phyloP scores from a whole-genome alignment of 1,140 invertebrate species.

The Brachionus plicatilis region DNA sequence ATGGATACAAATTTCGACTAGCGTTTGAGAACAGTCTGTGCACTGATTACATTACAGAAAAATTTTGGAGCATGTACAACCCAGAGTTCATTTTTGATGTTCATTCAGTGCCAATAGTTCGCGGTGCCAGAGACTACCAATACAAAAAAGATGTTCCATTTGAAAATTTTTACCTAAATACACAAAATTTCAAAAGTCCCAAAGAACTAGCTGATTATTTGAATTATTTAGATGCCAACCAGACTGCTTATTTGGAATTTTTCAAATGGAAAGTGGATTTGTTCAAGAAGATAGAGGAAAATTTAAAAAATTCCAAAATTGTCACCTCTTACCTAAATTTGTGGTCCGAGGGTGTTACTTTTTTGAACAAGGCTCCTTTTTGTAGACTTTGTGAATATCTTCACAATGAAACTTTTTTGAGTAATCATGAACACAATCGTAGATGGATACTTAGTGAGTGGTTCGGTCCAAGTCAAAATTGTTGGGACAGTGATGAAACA shows the following conservation, averaged over 20 bases:
- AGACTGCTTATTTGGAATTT: constrained; percentile 26
- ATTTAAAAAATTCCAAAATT: background rate
- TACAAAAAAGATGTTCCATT: background rate
- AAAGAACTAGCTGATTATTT: constrained; percentile 39
- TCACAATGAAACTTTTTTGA: background rate
- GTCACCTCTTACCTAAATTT: background rate
- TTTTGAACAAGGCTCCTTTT: background rate
- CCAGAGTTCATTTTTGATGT: constrained; percentile 7
- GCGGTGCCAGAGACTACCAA: constrained; percentile 82
- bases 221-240: constrained; percentile 5
- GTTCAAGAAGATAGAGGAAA: background rate
- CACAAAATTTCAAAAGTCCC: background rate
- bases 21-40: constrained; percentile 41
- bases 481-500: background rate
- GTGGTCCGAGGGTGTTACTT: background rate
- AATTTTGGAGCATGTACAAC: constrained; percentile 33
- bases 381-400: constrained; percentile 12
- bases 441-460: background rate
- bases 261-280: constrained; percentile 48
- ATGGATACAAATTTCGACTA: constrained; percentile 46
- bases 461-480: background rate
- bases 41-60: constrained; percentile 42
- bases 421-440: background rate
- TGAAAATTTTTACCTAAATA: background rate
- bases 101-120: constrained; percentile 74